These are phyloP conservation scores for Geotria australis DNA, from an alignment of 2,797 vertebrate genomes.

Conservation along the genomic window DNA sequence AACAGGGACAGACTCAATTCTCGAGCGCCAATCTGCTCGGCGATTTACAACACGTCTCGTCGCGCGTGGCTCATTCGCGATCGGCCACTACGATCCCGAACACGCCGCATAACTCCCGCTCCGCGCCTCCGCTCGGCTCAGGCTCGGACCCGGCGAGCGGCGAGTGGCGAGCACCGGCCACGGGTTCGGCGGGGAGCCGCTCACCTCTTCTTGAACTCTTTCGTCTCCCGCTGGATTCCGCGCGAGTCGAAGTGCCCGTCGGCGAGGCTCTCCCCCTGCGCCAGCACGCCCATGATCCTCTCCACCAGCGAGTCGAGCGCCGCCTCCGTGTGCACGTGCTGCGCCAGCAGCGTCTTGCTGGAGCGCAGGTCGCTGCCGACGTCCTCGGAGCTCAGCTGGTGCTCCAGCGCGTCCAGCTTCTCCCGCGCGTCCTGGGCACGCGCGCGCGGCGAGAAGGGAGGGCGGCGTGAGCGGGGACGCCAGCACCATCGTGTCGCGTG, in stretches of 20 bases:
- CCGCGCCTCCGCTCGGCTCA: too few relatives aligned
- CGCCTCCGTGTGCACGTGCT: constrained; percentile 31
- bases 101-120: too few relatives aligned
- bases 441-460: too few relatives aligned
- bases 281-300: constrained; percentile 36
- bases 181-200: too few relatives aligned
- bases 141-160: too few relatives aligned
- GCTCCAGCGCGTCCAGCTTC: constrained; percentile 41
- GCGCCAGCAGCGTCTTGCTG: constrained; percentile 28
- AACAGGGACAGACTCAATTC: too few relatives aligned
- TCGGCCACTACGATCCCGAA: too few relatives aligned
- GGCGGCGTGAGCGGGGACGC: neutral
- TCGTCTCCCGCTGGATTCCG: constrained; percentile 28
- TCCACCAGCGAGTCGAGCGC: constrained; percentile 30
- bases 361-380: constrained; percentile 31
- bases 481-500: too few relatives aligned
- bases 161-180: too few relatives aligned
- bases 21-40: too few relatives aligned
- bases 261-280: constrained; percentile 19
- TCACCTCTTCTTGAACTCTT: constrained; percentile 31
- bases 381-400: constrained; percentile 21
- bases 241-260: constrained; percentile 39
- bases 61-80: too few relatives aligned
- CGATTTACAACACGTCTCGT: too few relatives aligned
- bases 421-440: constrained; percentile 27